A percentile compares a stretch with the other conserved stretches of the same genome.
Evolutionary conservation across 2,797 vertebrate species (phyloP).

Genomic region (Acomys russatus): DNA sequence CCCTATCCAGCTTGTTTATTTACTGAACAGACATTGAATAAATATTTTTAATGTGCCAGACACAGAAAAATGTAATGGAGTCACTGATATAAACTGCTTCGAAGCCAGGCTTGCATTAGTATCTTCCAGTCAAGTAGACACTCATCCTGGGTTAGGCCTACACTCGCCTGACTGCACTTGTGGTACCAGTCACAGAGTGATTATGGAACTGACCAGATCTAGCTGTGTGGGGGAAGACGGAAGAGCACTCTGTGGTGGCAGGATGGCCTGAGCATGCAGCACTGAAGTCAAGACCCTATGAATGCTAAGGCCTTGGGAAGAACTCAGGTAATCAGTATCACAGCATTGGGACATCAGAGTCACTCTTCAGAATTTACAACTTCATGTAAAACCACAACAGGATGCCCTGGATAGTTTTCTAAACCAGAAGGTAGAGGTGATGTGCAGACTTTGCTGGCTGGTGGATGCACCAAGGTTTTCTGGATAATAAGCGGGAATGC

Average conservation of each 20-base stretch:
- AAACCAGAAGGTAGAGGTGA: neutral
- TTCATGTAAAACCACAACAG: neutral
- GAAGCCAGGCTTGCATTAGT: neutral
- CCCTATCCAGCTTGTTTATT: neutral
- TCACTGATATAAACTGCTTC: neutral
- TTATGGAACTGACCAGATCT: neutral
- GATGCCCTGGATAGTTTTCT: neutral
- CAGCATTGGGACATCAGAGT: neutral
- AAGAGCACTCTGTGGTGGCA: neutral
- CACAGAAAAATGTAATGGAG: neutral
- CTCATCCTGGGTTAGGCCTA: neutral
- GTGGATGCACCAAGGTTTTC: neutral
- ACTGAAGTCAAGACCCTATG: neutral
- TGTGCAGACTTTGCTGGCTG: neutral
- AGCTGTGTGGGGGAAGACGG: neutral
- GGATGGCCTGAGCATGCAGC: neutral
- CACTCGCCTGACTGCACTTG: neutral
- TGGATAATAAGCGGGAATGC: neutral
- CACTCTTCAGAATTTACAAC: neutral
- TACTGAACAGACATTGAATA: slow-evolving; percentile 25
- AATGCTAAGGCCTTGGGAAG: neutral
- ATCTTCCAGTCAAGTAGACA: neutral
- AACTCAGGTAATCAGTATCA: neutral
- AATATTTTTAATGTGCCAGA: neutral
- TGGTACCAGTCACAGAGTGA: neutral